Evolutionary conservation across 1,140 invertebrate species (phyloP).

Genomic region (Stegodyphus mimosarum): DNA sequence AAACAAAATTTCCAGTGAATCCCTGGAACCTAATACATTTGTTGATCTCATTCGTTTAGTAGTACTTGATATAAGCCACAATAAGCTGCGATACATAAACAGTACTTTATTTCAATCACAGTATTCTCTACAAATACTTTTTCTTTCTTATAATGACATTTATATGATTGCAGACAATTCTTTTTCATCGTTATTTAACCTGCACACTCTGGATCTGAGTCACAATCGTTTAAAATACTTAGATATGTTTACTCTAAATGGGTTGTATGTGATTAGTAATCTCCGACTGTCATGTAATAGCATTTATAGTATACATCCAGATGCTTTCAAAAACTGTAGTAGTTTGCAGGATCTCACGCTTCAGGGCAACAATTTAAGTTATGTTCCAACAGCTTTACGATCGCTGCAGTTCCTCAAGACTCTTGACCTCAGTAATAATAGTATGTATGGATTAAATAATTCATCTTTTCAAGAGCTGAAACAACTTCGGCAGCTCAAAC

Average conservation of each 20-base stretch:
- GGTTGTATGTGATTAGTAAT: conserved; percentile 84
- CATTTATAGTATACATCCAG: conserved; percentile 63
- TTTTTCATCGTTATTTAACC: conserved; percentile 84
- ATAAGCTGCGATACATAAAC: conserved; percentile 82
- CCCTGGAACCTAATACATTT: conserved; percentile 83
- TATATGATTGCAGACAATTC: conserved; percentile 65
- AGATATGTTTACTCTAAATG: conserved; percentile 84
- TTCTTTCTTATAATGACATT: conserved; percentile 64
- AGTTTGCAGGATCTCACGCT: conserved; percentile 65
- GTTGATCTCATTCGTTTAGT: conserved; percentile 87
- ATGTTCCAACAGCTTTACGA: conserved; percentile 63
- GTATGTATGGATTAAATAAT: conserved; percentile 72
- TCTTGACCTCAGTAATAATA: conserved; percentile 87
- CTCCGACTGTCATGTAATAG: conserved; percentile 86
- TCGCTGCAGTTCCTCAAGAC: conserved; percentile 75
- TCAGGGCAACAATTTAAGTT: conserved; percentile 63
- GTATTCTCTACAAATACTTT: conserved; percentile 63
- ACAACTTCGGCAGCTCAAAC: conserved; percentile 83
- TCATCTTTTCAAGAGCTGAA: conserved; percentile 70
- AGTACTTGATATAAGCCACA: conserved; percentile 85
- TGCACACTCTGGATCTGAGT: conserved; percentile 82
- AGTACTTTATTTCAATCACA: conserved; percentile 78
- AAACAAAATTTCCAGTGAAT: conserved; percentile 85
- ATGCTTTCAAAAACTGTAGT: conserved; percentile 64
- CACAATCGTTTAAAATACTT: conserved; percentile 82